Base-by-base conservation (phyloP, 2,113 vertebrate genomes). In the Nestor notabilis region DNA sequence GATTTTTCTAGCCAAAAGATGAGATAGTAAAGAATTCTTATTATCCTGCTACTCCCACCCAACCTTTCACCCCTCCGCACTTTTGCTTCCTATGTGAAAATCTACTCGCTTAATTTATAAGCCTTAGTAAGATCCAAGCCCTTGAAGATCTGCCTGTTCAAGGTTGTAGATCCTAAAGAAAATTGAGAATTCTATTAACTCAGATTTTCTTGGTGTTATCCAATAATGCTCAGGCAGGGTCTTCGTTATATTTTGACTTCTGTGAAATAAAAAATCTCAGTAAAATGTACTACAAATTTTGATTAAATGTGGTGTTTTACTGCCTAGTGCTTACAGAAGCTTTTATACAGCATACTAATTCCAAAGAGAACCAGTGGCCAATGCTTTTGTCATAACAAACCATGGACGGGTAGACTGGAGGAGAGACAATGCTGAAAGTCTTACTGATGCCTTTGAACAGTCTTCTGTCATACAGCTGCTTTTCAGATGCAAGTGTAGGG, bases 31-130 rank as follows among this genome's bases (percentile, higher is more conserved):
- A 74, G 24, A 64, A 77, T 86, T 53, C 75, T 93, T 39, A 58
- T 92, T 90, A 90, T 90, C 27, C 35, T 83, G 50, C 41, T 68
- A 69, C 50, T 95, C 47, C 64, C 14, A 90, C 68, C 65, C 70
- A 83, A 27, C 72, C 92, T 96, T 83, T 41, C 47, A 89, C 43
- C 64, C 21, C 21, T 83, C 33, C 89, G 29, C 35, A 44, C 53
- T 83, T 78, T 68, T 81, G 12, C 65, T 89, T 87, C 53, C 31
- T 75, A 84, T 88, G 41, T 82, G 72, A 95, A 96, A 95, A 72
- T 76, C 50, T 89, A 19, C 31, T 44, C 10, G 2, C 60, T 92
- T 95, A 88, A 83, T 94, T 89, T 72, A 24, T 61, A 41, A 80
- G 55, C 56, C 65, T 89, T 72, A 85, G 80, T 46, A 82, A 84